Percentiles rank a stretch among this genome's conserved stretches.
phyloP scores from a whole-genome alignment of 2,113 vertebrate genomes.

The Passer montanus region DNA sequence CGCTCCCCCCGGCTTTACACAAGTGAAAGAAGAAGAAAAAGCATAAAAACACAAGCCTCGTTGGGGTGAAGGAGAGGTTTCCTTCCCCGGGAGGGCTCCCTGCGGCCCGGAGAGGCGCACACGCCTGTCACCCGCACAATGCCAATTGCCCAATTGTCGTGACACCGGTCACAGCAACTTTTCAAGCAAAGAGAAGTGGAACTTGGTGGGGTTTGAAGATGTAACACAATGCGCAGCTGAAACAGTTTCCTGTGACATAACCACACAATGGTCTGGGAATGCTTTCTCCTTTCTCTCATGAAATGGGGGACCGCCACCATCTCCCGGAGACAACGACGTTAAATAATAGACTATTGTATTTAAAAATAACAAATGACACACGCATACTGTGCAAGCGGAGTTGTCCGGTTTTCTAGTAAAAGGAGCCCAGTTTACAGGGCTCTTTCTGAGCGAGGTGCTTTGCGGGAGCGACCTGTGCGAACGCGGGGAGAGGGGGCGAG shows the following conservation, averaged over 20 bases:
- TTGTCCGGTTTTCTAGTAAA: background rate
- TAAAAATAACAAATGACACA: constrained; percentile 56
- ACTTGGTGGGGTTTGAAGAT: constrained; percentile 29
- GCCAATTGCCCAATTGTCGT: background rate
- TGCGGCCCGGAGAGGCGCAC: background rate
- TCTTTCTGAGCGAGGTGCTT: background rate
- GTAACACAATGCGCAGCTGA: constrained; percentile 13
- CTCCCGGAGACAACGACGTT: constrained; percentile 43
- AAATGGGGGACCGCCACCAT: constrained; percentile 44
- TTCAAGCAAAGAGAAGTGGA: background rate
- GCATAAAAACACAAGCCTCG: background rate
- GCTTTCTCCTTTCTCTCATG: constrained; percentile 52
- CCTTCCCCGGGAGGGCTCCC: background rate
- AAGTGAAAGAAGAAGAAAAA: background rate
- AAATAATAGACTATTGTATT: constrained; percentile 63
- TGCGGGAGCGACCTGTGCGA: background rate
- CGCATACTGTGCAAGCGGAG: background rate
- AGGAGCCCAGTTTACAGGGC: background rate
- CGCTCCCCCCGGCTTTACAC: background rate
- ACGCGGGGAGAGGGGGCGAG: background rate
- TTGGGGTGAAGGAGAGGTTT: background rate
- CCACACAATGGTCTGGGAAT: constrained; percentile 44
- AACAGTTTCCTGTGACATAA: constrained; percentile 58
- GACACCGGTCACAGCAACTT: constrained; percentile 42
- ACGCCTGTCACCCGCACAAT: background rate